Conservation (phyloP, 2,113 vertebrate genomes). For the Malurus elegans region DNA sequence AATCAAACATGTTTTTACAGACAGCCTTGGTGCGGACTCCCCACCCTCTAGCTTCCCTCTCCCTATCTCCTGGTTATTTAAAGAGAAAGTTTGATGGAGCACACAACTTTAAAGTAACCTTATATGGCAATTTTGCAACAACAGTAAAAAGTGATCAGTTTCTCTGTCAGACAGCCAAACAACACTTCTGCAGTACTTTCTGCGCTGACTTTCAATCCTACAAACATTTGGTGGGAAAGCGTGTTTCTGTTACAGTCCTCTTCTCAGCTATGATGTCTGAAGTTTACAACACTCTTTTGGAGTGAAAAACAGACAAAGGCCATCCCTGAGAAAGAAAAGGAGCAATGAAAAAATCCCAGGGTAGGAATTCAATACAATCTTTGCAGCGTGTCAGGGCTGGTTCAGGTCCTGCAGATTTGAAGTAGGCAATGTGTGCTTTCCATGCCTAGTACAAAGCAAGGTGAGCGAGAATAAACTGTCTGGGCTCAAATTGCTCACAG, state of each 20-base stretch:
- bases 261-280: not conserved
- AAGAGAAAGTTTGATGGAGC: not conserved
- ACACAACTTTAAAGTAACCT: constrained; percentile 12
- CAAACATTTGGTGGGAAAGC: not conserved
- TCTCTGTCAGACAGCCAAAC: constrained; percentile 47
- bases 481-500: not conserved
- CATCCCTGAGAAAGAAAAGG: not conserved
- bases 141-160: constrained; percentile 53
- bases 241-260: not conserved
- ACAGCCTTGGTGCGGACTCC: not conserved
- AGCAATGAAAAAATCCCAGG: not conserved
- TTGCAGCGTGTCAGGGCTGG: not conserved
- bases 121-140: constrained; percentile 46
- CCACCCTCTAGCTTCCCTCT: not conserved
- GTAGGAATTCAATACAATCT: not conserved
- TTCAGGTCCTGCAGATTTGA: not conserved
- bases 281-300: not conserved
- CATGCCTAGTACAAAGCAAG: not conserved
- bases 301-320: not conserved
- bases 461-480: not conserved
- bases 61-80: not conserved
- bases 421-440: not conserved
- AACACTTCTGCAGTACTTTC: constrained; percentile 16
- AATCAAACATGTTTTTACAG: not conserved
- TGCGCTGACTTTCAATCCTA: not conserved